Conservation (phyloP, 2,888 invertebrate genomes). For the Strigamia maritima region DNA sequence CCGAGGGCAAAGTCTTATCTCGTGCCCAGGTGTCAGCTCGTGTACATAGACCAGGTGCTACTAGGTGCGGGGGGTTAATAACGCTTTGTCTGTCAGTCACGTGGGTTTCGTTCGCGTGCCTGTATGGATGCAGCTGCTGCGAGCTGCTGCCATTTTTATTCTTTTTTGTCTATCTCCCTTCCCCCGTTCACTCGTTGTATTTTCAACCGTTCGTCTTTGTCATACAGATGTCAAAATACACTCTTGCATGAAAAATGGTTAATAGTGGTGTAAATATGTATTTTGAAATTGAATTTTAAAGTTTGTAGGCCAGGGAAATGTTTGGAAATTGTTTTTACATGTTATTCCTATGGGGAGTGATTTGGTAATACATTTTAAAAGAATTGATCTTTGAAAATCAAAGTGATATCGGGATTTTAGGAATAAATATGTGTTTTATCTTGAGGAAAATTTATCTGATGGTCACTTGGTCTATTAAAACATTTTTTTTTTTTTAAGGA, state of each 20-base stretch:
- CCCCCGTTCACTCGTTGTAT: background rate
- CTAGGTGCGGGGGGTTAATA: conserved; percentile 2
- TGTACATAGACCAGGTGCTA: conserved; percentile 15
- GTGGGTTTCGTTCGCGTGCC: conserved; percentile 14
- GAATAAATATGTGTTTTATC: no score
- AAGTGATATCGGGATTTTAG: no score
- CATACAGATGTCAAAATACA: background rate
- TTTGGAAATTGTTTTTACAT: no score
- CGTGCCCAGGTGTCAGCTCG: conserved; percentile 25
- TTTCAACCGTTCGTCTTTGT: background rate
- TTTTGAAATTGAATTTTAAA: background rate
- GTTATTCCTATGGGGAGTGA: no score
- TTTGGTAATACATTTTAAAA: no score
- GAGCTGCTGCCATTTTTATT: conserved; percentile 4
- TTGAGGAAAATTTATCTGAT: no score
- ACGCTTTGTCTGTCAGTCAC: conserved; percentile 14
- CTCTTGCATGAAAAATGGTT: background rate
- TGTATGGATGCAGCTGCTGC: background rate
- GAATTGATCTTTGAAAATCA: no score
- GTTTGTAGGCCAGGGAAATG: background rate
- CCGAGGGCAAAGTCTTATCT: background rate
- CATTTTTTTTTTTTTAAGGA: no score
- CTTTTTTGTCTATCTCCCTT: background rate
- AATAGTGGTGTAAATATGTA: background rate
- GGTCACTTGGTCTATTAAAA: no score